Base-by-base conservation (phyloP, 2,113 vertebrate genomes). In the Sylvia atricapilla region DNA sequence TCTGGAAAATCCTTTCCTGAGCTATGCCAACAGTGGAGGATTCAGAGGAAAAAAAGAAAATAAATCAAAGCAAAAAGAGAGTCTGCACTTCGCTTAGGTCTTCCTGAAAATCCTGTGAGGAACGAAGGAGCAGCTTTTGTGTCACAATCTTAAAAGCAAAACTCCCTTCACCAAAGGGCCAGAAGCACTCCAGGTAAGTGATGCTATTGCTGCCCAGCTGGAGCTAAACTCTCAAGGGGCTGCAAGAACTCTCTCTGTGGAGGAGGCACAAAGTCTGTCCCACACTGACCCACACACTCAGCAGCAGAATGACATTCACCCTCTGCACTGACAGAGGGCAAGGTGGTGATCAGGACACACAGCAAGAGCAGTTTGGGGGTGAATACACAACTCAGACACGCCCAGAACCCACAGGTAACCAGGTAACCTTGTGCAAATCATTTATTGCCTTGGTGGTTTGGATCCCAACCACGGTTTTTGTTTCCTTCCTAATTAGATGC, bases 401-500 rank as follows among this genome's bases (percentile, higher is more conserved):
- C 22, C 31, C 85, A 87, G 80, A 81, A 86, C 27, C 55, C 85
- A 59, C 33, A 75, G 46, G 58, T 20, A 50, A 13, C 55, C 63
- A 59, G 21, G 43, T 63, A 64, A 92, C 82, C 86, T 60, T 17
- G 27, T 66, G 22, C 56, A 41, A 88, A 63, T 27, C 33, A 56
- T 59, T 89, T 81, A 83, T 77, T 49, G 35, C 64, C 72, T 74
- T 13, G 27, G 59, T 63, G 17, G 23, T 84, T 30, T 47, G 47
- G 59, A 74, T 84, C 53, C 78, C 84, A 93, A 47, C 21, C 63
- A 49, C 0, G 6, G 9, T 79, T 90, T 77, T 53, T 77, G 53
- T 82, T 72, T 84, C 76, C 56, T 84, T 90, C 46, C 68, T 84
- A 84, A 92, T 92, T 20, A 95, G 72, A 93, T 88, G 92, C 63